Evolutionary conservation across 2,797 vertebrate genomes (phyloP), one percentile per base, ranked within the genome.

Genomic region (Phyllotis vaccarum): DNA sequence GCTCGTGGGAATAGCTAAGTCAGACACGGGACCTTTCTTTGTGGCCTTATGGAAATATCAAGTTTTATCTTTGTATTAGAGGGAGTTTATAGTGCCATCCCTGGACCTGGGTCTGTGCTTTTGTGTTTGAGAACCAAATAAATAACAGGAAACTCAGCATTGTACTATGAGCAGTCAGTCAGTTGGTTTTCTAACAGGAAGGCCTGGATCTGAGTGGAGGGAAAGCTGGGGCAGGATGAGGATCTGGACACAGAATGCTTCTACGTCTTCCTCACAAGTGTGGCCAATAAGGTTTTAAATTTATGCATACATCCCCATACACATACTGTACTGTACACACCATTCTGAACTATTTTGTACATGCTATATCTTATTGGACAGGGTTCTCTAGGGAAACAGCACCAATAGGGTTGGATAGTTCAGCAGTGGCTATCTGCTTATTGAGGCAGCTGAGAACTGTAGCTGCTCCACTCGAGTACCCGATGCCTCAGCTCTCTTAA

Each of bases 21-120:
- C 94, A 95, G 86, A 87, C 22, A 58, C 58, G 85, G 2, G 91
- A 89, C 60, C 85, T 96, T 97, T 96, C 86, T 97, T 96, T 95
- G 96, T 96, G 83, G 74, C 83, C 94, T 97, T 94, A 95, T 96
- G 96, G 93, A 98, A 96, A 97, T 76, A 97, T 24, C 76, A 89
- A 89, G 58, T 81, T 95, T 97, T 97, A 97, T 97, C 96, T 97
- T 95, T 89, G 43, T 95, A 83, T 95, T 92, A 95, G 92, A 92
- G 66, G 49, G 70, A 21, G 60, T 76, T 97, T 97, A 75, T 92
- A 64, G 70, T 88, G 60, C 72, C 79, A 91, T 95, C 75, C 27
- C 87, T 94, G 76, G 29, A 68, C 62, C 89, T 96, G 56, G 13
- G 56, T 91, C 56, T 66, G 27, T 90, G 86, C 87, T 94, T 95